These are phyloP conservation scores for Penelope pileata DNA, from an alignment of 2,113 vertebrate species.

Conservation along the genomic window DNA sequence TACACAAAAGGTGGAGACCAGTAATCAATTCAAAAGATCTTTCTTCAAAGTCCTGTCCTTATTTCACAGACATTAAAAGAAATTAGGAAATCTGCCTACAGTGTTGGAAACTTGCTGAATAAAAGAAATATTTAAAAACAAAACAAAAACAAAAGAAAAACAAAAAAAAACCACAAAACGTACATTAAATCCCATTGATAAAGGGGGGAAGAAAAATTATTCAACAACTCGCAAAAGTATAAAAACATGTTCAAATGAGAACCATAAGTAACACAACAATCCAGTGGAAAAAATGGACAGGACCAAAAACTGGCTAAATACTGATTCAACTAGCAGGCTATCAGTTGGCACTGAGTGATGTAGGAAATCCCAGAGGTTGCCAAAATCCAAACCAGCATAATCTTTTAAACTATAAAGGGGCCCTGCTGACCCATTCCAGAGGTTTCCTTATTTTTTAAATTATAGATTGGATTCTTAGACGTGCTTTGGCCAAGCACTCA, in stretches of 20 bases:
- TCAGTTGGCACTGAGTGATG: slow-evolving; percentile 34
- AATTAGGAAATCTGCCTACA: not conserved
- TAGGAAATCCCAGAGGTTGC: slow-evolving; percentile 18
- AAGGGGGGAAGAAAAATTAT: not conserved
- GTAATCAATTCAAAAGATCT: not conserved
- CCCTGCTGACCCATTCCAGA: slow-evolving; percentile 23
- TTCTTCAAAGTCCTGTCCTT: not conserved
- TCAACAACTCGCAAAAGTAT: slow-evolving; percentile 48
- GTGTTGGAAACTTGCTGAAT: slow-evolving; percentile 16
- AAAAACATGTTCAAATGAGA: slow-evolving; percentile 58
- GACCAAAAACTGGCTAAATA: not conserved
- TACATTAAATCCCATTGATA: slow-evolving; percentile 24
- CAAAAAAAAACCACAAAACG: not conserved
- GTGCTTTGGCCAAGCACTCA: slow-evolving; percentile 36
- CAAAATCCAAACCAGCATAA: slow-evolving; percentile 44
- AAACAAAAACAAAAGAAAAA: not conserved
- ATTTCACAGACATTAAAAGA: not conserved
- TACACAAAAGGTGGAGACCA: not conserved
- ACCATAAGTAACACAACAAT: slow-evolving; percentile 20
- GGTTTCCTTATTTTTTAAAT: slow-evolving; percentile 60
- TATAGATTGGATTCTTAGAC: slow-evolving; percentile 35
- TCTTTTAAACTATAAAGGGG: slow-evolving; percentile 55
- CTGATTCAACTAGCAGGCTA: slow-evolving; percentile 3
- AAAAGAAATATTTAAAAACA: slow-evolving; percentile 1
- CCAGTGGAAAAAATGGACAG: not conserved